These are phyloP conservation scores for Bacillus rossius DNA, from an alignment of 1,140 invertebrate species.

Conservation along the genomic window DNA sequence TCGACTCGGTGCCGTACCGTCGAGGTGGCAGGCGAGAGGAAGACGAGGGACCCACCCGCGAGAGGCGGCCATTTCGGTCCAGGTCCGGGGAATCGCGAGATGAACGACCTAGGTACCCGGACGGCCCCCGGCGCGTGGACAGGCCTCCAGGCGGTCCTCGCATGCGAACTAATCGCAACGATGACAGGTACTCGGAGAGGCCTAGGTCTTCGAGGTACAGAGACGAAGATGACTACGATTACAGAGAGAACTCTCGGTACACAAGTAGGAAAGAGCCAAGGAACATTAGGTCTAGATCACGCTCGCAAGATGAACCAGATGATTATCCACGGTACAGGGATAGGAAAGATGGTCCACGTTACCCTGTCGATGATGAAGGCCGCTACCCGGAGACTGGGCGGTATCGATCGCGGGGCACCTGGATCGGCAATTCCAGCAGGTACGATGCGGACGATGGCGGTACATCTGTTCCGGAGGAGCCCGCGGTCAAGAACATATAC, in stretches of 20 bases:
- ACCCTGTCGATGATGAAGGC: neutral
- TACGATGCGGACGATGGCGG: neutral
- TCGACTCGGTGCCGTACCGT: neutral
- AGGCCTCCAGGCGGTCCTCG: neutral
- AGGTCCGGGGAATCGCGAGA: neutral
- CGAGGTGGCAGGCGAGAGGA: neutral
- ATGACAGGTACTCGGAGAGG: neutral
- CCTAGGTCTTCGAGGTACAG: neutral
- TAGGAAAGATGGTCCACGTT: neutral
- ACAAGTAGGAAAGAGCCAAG: neutral
- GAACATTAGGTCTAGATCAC: neutral
- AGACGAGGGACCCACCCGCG: neutral
- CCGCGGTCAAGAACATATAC: slow-evolving; percentile 48
- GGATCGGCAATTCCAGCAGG: neutral
- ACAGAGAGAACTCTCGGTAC: neutral
- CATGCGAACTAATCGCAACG: neutral
- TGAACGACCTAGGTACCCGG: neutral
- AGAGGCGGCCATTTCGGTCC: neutral
- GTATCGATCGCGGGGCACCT: neutral
- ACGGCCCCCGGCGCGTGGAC: neutral
- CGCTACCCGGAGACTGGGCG: neutral
- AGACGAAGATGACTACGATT: neutral
- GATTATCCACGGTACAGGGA: neutral
- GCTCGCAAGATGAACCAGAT: neutral
- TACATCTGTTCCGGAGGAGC: neutral